Conservation (phyloP, 2,888 invertebrate genomes). For the Clivina fossor region DNA sequence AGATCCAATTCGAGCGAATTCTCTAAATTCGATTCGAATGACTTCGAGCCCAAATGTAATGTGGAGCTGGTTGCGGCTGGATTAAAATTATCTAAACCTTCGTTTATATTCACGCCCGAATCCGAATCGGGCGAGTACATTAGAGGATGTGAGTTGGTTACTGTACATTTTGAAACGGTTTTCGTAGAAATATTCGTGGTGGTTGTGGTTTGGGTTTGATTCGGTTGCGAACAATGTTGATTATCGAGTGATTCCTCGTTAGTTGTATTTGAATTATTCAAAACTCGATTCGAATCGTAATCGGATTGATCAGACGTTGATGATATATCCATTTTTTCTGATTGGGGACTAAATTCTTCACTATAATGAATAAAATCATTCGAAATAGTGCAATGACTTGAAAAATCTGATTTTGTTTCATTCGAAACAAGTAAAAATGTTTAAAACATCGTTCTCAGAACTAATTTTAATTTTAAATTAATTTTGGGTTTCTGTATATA, state of each 20-base stretch:
- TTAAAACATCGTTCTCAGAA: too few relatives aligned
- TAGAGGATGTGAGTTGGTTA: slow-evolving; percentile 52
- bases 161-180: slow-evolving; percentile 39
- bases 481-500: too few relatives aligned
- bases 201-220: slow-evolving; percentile 34
- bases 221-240: slow-evolving; percentile 35
- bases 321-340: slow-evolving; percentile 47
- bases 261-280: slow-evolving; percentile 33
- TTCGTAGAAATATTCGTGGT: slow-evolving; percentile 35
- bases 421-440: too few relatives aligned
- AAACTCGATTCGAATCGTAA: slow-evolving; percentile 7
- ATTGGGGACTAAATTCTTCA: slow-evolving; percentile 38
- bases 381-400: background rate
- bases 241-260: slow-evolving; percentile 41
- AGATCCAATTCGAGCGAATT: slow-evolving; percentile 36
- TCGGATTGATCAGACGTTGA: slow-evolving; percentile 41
- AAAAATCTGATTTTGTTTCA: too few relatives aligned
- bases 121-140: slow-evolving; percentile 50
- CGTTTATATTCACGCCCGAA: slow-evolving; percentile 37
- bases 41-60: slow-evolving; percentile 17
- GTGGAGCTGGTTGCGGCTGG: slow-evolving; percentile 48
- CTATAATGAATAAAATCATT: slow-evolving; percentile 30
- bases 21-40: slow-evolving; percentile 24
- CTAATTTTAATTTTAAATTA: too few relatives aligned
- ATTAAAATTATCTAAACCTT: slow-evolving; percentile 43